A percentile compares a stretch with the other conserved stretches of the same genome.
Conservation (phyloP, 92 coral and sea anemone species). For the Zoanthus sansibaricus region DNA sequence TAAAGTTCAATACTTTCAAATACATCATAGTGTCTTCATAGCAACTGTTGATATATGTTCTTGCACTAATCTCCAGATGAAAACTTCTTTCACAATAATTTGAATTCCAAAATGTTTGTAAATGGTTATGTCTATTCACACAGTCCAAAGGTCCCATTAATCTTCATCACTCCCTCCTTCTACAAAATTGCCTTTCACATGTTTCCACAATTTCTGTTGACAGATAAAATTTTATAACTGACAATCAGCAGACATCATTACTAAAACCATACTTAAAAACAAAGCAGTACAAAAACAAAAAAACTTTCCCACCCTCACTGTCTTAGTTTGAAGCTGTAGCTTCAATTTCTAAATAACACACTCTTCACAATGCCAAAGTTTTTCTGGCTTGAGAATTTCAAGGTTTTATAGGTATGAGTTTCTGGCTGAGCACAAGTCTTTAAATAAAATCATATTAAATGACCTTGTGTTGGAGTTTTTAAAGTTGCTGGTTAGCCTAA, state of each 20-base stretch:
- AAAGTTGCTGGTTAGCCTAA: no score
- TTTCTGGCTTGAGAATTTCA: no score
- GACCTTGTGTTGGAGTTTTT: no score
- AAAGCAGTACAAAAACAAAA: no score
- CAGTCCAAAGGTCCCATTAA: slow-evolving; percentile 12
- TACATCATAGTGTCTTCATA: not conserved
- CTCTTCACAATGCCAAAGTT: no score
- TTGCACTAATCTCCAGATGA: not conserved
- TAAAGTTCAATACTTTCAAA: not conserved
- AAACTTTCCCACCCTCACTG: no score
- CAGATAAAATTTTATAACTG: not conserved
- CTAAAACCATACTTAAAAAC: no score
- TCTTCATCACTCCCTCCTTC: slow-evolving; percentile 38
- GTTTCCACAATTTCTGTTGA: slow-evolving; percentile 42
- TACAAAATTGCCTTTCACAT: slow-evolving; percentile 23
- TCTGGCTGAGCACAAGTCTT: no score
- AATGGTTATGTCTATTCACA: slow-evolving; percentile 22
- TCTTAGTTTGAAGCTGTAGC: no score
- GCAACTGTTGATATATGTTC: not conserved
- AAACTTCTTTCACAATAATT: not conserved
- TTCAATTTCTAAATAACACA: no score
- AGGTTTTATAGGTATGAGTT: no score
- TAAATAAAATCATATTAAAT: no score
- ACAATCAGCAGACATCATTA: not conserved
- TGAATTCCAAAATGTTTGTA: slow-evolving; percentile 7